phyloP scores from a whole-genome alignment of 2,113 vertebrate species.

The Brachypodius melanocephalos region DNA sequence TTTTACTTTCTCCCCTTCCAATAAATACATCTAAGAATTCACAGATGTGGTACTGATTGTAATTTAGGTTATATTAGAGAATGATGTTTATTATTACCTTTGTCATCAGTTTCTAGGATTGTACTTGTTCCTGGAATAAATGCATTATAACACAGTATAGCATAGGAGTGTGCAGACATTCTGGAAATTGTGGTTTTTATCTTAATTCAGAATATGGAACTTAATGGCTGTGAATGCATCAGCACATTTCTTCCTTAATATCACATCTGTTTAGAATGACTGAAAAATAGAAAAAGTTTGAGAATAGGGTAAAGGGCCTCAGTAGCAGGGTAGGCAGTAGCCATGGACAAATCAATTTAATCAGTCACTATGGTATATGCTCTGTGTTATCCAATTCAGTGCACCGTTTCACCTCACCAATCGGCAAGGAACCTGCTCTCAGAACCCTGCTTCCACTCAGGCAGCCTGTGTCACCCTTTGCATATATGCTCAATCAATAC shows the following conservation, averaged over 20 bases:
- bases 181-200: background rate
- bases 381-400: constrained; percentile 62
- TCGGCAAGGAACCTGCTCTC: constrained; percentile 50
- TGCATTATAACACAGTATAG: background rate
- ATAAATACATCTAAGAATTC: background rate
- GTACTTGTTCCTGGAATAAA: background rate
- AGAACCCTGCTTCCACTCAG: constrained; percentile 29
- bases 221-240: background rate
- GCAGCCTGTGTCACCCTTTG: background rate
- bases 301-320: constrained; percentile 50
- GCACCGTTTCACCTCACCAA: constrained; percentile 57
- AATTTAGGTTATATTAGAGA: background rate
- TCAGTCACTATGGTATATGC: constrained; percentile 61
- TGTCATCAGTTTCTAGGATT: background rate
- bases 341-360: constrained; percentile 54
- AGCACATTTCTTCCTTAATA: background rate
- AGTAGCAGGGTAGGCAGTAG: constrained; percentile 12
- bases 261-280: background rate
- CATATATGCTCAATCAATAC: background rate
- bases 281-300: background rate
- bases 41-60: background rate
- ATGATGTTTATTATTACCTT: background rate
- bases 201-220: background rate
- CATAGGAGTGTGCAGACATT: background rate
- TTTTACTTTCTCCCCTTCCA: background rate